phyloP scores from a whole-genome alignment of 2,797 vertebrate genomes.

The Phyllotis vaccarum region DNA sequence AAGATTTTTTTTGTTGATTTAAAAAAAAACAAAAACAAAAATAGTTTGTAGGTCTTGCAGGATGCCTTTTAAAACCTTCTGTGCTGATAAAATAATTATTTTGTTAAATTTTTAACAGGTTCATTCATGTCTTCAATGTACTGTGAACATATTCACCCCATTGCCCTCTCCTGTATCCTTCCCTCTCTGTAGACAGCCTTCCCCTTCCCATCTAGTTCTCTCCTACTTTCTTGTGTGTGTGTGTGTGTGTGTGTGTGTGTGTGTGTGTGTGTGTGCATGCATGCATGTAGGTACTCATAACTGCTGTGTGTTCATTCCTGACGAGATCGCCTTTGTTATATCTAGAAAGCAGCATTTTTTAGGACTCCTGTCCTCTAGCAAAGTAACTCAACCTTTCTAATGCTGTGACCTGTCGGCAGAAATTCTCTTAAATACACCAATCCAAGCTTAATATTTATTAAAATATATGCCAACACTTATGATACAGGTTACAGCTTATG shows the following conservation, averaged over 20 bases:
- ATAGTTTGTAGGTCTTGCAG: background rate
- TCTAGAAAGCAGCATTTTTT: background rate
- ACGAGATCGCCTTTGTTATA: background rate
- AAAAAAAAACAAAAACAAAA: background rate
- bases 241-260: background rate
- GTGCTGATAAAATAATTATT: background rate
- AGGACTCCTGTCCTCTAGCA: background rate
- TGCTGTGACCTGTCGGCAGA: too few species aligned
- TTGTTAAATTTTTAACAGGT: background rate
- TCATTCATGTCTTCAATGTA: background rate
- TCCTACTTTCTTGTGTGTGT: background rate
- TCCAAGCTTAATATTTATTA: too few species aligned
- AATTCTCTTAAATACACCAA: too few species aligned
- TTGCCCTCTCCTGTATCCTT: background rate
- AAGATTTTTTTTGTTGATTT: conserved; percentile 33
- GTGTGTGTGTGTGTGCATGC: background rate
- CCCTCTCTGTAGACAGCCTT: background rate
- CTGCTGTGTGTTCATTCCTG: background rate
- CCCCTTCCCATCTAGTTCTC: background rate
- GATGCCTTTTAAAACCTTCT: background rate
- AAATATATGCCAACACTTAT: too few species aligned
- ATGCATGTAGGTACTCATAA: background rate
- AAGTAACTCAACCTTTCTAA: background rate
- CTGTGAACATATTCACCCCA: background rate
- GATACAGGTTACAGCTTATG: too few species aligned